Conservation (phyloP, 1,140 invertebrate species). For the Pentalonia nigronervosa region DNA sequence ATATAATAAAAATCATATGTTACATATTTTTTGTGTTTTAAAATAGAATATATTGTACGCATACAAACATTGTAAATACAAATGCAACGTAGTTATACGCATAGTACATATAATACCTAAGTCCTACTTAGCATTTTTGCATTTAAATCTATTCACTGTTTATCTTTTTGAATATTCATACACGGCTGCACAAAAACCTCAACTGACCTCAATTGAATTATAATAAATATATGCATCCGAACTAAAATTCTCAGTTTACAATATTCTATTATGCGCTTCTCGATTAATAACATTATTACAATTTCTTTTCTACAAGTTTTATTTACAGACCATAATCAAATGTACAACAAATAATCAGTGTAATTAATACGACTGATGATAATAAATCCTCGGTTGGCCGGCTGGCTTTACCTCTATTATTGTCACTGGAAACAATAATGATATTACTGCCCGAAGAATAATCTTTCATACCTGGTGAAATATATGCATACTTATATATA, state of each 20-base stretch:
- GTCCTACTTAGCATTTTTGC: background rate
- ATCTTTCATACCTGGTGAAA: background rate
- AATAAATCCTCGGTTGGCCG: background rate
- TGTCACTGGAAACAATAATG: background rate
- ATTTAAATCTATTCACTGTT: conserved; percentile 3
- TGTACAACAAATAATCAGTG: background rate
- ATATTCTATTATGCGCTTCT: background rate
- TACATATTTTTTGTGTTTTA: background rate
- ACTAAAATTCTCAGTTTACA: background rate
- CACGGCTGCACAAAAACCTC: background rate
- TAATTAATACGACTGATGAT: background rate
- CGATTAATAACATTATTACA: background rate
- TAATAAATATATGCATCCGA: background rate
- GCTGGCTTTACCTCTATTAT: background rate
- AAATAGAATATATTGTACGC: background rate
- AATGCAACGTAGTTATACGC: background rate
- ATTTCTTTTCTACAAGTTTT: background rate
- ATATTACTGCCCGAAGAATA: background rate
- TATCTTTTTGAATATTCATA: background rate
- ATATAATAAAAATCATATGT: background rate
- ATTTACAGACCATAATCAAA: background rate
- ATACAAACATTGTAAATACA: background rate
- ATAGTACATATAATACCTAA: background rate
- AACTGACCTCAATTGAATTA: background rate
- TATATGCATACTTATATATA: background rate